Evolutionary conservation across 64 coral and sea anemone genomes (phyloP), one percentile per base, ranked within the genome.

Genomic region (Acropora yongei): DNA sequence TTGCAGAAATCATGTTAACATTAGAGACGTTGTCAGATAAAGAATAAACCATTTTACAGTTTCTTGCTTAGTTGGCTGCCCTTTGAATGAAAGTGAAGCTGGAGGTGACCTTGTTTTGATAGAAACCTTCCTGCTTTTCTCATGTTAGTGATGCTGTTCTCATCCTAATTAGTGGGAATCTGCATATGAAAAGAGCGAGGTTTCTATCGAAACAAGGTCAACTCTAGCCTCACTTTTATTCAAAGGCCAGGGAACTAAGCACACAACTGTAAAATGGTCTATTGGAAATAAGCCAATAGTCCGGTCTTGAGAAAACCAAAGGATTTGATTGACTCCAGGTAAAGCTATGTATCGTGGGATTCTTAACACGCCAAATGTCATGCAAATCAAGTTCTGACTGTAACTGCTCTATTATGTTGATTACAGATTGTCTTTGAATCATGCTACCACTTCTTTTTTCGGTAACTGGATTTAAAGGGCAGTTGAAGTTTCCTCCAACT

Each of bases 251-350:
- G 30, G 30, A 30, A 30, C 30, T 30, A 30, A 30, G 30, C 30
- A 30, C 30, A 30, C 30, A 30, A 30, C 30, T 30, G 30, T 30
- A 30, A 30, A 30, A 30, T 30, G 30, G 30, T 30, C 30, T 30
- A 30, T 30, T 82, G 20, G 55, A 63, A 63, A 82, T 82, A 30
- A 82, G 10, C 51, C 79, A 82, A 44, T 63, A 63, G 6, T 63
- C 79, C 10, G 63, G 17, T 42, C 79, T 44, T 4, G 20, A 63
- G 2, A 81, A 81, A 42, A 81, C 30, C 8, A 48, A 47, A 55
- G 68, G 85, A 6, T 49, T 8, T 57, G 39, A 41, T 55, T 58
- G 47, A 76, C 85, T 87, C 85, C 85, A 87, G 8, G 68, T 87
- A 55, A 40, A 87, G 5, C 85, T 75, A 41, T 8, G 68, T 0